These are phyloP conservation scores for Arge pagana DNA, from an alignment of 2,888 invertebrate species.

Conservation along the genomic window DNA sequence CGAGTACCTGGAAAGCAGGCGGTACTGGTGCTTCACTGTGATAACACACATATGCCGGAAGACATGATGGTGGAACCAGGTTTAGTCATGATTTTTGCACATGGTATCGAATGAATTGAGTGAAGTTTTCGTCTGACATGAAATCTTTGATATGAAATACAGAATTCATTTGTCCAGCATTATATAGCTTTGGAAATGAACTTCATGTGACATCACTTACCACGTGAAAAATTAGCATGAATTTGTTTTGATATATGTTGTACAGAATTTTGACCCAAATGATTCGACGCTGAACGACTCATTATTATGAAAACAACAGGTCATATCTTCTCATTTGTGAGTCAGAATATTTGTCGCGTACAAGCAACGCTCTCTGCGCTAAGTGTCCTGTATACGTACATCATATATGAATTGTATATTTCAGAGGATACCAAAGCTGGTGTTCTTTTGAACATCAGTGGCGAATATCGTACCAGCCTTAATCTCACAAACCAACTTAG, in stretches of 20 bases:
- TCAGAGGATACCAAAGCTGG: too few species aligned
- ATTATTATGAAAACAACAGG: background rate
- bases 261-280: background rate
- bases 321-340: too few species aligned
- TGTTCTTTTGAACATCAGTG: too few species aligned
- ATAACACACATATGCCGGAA: conserved; percentile 93
- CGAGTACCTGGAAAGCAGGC: conserved; percentile 95
- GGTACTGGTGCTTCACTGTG: conserved; percentile 90
- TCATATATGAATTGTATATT: too few species aligned
- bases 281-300: conserved; percentile 1
- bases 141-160: background rate
- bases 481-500: too few species aligned
- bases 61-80: conserved; percentile 97
- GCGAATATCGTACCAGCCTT: too few species aligned
- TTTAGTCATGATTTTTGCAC: conserved; percentile 97
- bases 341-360: too few species aligned
- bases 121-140: background rate
- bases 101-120: conserved; percentile 79
- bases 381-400: too few species aligned
- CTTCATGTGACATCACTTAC: background rate
- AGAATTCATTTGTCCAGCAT: background rate
- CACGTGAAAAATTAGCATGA: background rate
- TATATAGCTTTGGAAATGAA: background rate
- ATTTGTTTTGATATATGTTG: background rate
- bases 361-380: too few species aligned